Base-by-base conservation (phyloP, 1,140 invertebrate genomes). In the Conus betulinus region DNA sequence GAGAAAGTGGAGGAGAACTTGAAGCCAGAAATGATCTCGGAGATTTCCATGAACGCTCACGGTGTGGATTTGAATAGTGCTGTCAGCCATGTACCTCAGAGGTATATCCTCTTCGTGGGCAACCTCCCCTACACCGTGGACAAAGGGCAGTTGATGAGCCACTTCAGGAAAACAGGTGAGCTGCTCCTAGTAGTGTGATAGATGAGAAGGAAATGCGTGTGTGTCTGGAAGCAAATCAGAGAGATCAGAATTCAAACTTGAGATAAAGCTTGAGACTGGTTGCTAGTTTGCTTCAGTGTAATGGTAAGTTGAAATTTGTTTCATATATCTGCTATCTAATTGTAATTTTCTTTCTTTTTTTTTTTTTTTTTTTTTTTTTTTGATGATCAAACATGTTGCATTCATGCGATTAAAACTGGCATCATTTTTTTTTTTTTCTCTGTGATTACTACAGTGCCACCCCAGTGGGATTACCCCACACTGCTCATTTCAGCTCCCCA, bases 131-230 rank as follows among this genome's bases (percentile, higher is more conserved):
- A 89, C 87, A 88, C 90, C 78, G 87, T 93, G 2, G 92, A 91
- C 20, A 91, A 92, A 60, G 93, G 93, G 88, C 92, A 93, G 87
- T 86, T 94, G 57, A 91, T 92, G 84, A 91, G 92, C 79, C 93
- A 94, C 85, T 94, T 94, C 88, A 92, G 92, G 67, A 93, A 93
- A 91, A 93, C 93, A 89, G 93, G 93, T 93, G 67, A 23, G 67
- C 17, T 71, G 6, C 6, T 60, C 57, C 3, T 39, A 39, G 39
- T 39, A 60, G 57, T 60, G 15, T 60, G 57, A 5, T 6, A n/a
- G 67, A 20, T 7, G 11, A 71, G 67, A 23, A n/a, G 20, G 67
- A 71, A 78, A 25, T 74, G 67, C 20, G 67, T 74, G 67, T 74
- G 67, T 74, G 67, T n/a, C 13, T 74, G 71, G 25, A 78, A 39